Evolutionary conservation across 1,140 invertebrate genomes (phyloP).

Genomic region (Philotrypesis tridentata): DNA sequence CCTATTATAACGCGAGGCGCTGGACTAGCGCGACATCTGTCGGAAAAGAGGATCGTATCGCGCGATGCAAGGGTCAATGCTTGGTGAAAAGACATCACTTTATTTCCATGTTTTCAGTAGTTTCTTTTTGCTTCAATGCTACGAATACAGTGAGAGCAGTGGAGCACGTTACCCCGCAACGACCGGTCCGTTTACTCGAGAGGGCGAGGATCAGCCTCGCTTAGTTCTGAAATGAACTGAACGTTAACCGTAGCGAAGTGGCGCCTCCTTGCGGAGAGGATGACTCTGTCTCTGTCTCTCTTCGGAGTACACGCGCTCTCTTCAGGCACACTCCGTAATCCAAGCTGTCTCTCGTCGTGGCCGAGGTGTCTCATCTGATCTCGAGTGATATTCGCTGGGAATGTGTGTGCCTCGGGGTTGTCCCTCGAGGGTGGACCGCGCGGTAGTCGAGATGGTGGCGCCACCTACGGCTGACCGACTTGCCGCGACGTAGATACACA

Average conservation of each 20-base stretch:
- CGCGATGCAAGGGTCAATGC: background rate
- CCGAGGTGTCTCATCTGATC: background rate
- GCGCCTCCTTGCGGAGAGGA: background rate
- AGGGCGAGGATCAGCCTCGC: too few relatives aligned
- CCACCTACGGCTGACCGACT: slow-evolving; percentile 82
- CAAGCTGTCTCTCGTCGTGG: background rate
- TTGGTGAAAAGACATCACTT: background rate
- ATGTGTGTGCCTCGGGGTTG: slow-evolving; percentile 82
- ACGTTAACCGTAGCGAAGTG: too few relatives aligned
- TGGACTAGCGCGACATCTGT: background rate
- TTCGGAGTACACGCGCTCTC: background rate
- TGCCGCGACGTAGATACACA: slow-evolving; percentile 81
- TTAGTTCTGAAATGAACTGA: too few relatives aligned
- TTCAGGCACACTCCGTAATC: background rate
- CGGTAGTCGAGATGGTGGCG: slow-evolving; percentile 81
- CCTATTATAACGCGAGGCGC: background rate
- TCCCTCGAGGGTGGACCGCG: slow-evolving; percentile 83
- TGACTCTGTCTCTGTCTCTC: background rate
- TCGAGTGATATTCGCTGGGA: slow-evolving; percentile 76
- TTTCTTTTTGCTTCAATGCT: too few relatives aligned
- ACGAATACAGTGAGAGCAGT: too few relatives aligned
- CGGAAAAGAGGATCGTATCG: background rate
- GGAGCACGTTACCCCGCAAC: too few relatives aligned
- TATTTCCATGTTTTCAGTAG: background rate
- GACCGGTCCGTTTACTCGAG: too few relatives aligned